These are phyloP conservation scores for Euwallacea similis DNA, from an alignment of 1,140 invertebrate genomes.

Conservation along the genomic window DNA sequence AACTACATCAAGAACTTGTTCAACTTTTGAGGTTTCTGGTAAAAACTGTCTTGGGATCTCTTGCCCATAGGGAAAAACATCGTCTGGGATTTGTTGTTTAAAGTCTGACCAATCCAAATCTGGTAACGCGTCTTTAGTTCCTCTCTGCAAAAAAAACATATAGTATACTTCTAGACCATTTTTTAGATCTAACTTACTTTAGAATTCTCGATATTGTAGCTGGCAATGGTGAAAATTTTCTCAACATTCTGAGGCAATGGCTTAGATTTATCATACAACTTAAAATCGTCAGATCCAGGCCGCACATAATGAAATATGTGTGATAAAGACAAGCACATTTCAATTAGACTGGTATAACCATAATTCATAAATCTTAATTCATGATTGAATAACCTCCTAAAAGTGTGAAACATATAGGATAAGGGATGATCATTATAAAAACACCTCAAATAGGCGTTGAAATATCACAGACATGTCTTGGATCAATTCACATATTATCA, in stretches of 20 bases:
- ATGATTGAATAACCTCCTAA: constrained; percentile 28
- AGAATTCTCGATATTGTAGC: constrained; percentile 10
- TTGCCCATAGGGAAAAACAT: constrained; percentile 30
- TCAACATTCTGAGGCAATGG: constrained; percentile 26
- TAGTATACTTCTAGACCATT: background rate
- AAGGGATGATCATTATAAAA: background rate
- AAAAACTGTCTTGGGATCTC: constrained; percentile 41
- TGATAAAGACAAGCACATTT: constrained; percentile 35
- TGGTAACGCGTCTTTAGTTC: constrained; percentile 15
- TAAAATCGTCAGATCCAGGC: constrained; percentile 37
- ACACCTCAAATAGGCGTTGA: no score
- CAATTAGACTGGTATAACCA: constrained; percentile 35
- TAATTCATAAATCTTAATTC: constrained; percentile 24
- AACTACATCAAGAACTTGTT: constrained; percentile 40
- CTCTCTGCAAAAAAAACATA: background rate
- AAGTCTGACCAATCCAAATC: constrained; percentile 33
- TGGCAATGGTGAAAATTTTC: constrained; percentile 36
- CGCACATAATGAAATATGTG: constrained; percentile 36
- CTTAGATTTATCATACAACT: constrained; percentile 36
- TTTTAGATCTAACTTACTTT: background rate
- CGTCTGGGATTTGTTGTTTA: constrained; percentile 22
- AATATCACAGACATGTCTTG: no score
- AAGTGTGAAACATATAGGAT: constrained; percentile 5
- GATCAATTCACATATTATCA: background rate
- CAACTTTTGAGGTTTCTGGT: constrained; percentile 16